Evolutionary conservation across 2,113 vertebrate species (phyloP).

Genomic region (Trogon surrucura): DNA sequence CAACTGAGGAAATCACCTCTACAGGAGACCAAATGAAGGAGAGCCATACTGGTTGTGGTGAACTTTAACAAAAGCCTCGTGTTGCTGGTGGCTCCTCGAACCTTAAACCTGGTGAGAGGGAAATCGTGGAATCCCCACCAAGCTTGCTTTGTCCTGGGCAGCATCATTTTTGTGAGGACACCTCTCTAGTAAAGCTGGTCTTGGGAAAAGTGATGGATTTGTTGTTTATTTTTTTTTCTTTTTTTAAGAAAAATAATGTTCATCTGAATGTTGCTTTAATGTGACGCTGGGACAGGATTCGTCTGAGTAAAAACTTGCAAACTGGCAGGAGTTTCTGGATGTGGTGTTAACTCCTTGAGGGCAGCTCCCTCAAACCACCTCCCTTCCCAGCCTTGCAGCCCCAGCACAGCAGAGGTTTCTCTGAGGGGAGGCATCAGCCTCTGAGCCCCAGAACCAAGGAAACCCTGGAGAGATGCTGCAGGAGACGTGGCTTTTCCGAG

Average conservation of each 20-base stretch:
- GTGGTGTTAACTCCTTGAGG: rapidly evolving
- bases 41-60: rapidly evolving
- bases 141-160: rapidly evolving
- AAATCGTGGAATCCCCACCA: rapidly evolving
- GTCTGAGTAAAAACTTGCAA: background rate
- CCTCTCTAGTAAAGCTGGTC: background rate
- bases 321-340: background rate
- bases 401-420: background rate
- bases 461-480: background rate
- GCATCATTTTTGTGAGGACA: background rate
- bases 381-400: background rate
- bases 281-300: rapidly evolving
- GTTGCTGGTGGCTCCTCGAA: background rate
- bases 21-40: background rate
- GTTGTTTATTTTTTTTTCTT: too few relatives aligned
- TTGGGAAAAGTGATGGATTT: background rate
- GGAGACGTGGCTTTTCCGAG: background rate
- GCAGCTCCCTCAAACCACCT: background rate
- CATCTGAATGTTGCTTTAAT: background rate
- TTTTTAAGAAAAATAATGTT: background rate
- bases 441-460: background rate
- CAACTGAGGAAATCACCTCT: rapidly evolving
- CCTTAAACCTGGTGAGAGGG: background rate
- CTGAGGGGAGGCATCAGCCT: background rate
- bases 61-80: background rate